These are phyloP conservation scores for Prunella fulvescens DNA, from an alignment of 2,113 vertebrate genomes.

Conservation along the genomic window DNA sequence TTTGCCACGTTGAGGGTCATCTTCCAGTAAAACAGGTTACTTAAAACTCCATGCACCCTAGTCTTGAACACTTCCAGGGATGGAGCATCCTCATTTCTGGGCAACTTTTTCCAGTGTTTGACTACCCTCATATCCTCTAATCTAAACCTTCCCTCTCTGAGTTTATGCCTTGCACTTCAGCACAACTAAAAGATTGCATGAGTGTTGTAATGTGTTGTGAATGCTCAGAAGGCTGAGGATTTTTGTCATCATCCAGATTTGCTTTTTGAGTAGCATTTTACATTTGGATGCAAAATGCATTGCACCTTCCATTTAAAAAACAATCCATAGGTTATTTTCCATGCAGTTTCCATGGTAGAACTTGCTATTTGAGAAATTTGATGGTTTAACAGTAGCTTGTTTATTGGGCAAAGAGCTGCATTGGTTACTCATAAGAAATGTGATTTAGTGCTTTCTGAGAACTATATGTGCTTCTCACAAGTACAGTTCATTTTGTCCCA, in stretches of 20 bases:
- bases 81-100: neutral
- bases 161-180: neutral
- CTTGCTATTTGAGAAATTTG: neutral
- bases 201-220: neutral
- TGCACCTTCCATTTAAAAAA: neutral
- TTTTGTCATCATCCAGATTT: neutral
- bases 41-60: neutral
- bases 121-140: neutral
- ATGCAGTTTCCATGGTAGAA: conserved; percentile 10
- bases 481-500: neutral
- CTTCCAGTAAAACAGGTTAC: neutral
- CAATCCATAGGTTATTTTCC: neutral
- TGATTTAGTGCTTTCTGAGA: neutral
- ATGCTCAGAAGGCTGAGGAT: neutral
- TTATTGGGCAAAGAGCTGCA: neutral
- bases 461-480: neutral
- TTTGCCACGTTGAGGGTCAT: neutral
- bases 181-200: neutral
- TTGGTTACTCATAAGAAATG: neutral
- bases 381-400: neutral
- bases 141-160: neutral
- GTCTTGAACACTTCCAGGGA: neutral
- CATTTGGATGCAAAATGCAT: neutral
- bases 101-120: neutral
- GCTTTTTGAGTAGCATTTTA: neutral